A percentile compares a stretch with the other conserved stretches of the same genome.
Conservation (phyloP, 1,140 invertebrate genomes). For the Drosophila busckii region DNA sequence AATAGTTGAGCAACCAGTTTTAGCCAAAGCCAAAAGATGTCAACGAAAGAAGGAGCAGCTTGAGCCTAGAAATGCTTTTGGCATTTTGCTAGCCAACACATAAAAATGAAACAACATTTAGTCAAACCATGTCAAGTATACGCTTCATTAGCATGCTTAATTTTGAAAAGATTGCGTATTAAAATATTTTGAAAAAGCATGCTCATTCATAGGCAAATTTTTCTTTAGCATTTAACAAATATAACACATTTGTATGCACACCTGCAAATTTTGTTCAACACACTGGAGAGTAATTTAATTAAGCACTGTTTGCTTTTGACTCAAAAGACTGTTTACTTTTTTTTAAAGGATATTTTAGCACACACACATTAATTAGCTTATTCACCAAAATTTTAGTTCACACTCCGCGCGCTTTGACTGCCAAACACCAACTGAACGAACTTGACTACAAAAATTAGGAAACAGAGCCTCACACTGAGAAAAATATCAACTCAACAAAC, state of each 20-base stretch:
- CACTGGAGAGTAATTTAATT: too few relatives aligned
- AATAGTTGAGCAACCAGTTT: slow-evolving; percentile 35
- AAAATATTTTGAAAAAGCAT: too few relatives aligned
- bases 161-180: background rate
- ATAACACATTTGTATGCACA: too few relatives aligned
- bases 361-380: slow-evolving; percentile 13
- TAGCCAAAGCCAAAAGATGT: slow-evolving; percentile 27
- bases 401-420: slow-evolving; percentile 66
- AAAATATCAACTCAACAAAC: slow-evolving; percentile 37
- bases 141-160: background rate
- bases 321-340: too few relatives aligned
- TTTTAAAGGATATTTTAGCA: slow-evolving; percentile 9
- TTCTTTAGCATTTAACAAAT: too few relatives aligned
- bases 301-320: too few relatives aligned
- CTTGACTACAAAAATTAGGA: slow-evolving; percentile 49
- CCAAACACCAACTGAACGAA: slow-evolving; percentile 72
- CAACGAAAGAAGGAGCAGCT: slow-evolving; percentile 15
- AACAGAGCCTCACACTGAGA: slow-evolving; percentile 58
- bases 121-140: slow-evolving; percentile 12
- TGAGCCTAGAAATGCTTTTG: too few relatives aligned
- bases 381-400: too few relatives aligned
- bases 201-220: too few relatives aligned
- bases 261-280: too few relatives aligned
- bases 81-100: too few relatives aligned
- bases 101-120: slow-evolving; percentile 1